These are phyloP conservation scores for Acrossocheilus fasciatus DNA, from an alignment of 2,797 vertebrate genomes.

Conservation along the genomic window DNA sequence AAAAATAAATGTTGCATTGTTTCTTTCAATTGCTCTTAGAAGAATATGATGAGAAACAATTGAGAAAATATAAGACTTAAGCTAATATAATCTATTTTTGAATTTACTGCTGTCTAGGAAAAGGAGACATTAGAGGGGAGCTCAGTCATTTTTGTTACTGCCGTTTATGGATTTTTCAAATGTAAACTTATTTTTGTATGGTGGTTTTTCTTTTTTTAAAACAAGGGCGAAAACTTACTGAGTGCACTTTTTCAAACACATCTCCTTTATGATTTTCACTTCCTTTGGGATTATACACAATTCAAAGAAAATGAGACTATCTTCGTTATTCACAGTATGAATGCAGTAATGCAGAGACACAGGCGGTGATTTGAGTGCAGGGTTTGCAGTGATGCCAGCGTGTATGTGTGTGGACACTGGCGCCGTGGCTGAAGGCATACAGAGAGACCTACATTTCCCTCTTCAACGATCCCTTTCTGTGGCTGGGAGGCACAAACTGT, in stretches of 20 bases:
- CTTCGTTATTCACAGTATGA: background rate
- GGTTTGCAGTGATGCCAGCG: background rate
- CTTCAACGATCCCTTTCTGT: slow-evolving; percentile 28
- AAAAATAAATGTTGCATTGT: background rate
- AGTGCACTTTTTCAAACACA: background rate
- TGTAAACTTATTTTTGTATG: background rate
- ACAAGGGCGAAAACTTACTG: background rate
- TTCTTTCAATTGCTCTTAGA: background rate
- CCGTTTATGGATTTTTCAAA: background rate
- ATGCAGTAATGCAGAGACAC: background rate
- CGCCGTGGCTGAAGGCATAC: background rate
- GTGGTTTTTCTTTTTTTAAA: background rate
- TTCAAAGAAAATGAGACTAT: background rate
- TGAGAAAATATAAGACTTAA: background rate
- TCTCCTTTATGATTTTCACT: background rate
- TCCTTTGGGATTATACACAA: background rate
- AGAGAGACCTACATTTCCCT: slow-evolving; percentile 34
- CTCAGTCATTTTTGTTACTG: background rate
- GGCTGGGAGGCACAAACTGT: slow-evolving; percentile 36
- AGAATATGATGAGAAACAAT: background rate
- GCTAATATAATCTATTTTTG: background rate
- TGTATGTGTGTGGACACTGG: background rate
- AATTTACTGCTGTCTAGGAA: background rate
- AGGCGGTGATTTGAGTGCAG: background rate
- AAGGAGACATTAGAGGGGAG: background rate